phyloP scores from a whole-genome alignment of 2,797 vertebrate species.

The Smutsia temminckii region DNA sequence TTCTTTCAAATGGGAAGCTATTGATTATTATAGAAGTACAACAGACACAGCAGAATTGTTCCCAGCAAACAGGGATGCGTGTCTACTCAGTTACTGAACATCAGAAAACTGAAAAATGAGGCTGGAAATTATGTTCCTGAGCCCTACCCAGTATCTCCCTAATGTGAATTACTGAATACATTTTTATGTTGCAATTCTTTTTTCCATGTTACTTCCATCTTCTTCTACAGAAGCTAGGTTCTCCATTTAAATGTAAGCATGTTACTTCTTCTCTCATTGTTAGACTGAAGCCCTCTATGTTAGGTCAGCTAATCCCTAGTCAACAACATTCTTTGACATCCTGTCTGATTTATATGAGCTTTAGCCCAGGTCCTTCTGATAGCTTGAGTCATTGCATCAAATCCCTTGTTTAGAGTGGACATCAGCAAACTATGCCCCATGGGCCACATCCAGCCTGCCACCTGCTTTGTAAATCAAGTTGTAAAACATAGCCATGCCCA shows the following conservation, averaged over 20 bases:
- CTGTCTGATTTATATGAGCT: constrained; percentile 32
- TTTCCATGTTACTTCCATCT: constrained; percentile 3
- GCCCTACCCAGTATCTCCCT: background rate
- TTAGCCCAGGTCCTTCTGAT: constrained; percentile 24
- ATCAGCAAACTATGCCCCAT: background rate
- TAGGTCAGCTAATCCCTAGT: constrained; percentile 17
- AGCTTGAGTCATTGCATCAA: constrained; percentile 23
- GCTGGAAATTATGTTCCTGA: background rate
- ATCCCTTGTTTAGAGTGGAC: background rate
- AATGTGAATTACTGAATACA: background rate
- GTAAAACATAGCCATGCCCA: background rate
- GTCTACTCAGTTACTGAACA: background rate
- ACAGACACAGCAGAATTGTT: background rate
- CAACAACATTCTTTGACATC: background rate
- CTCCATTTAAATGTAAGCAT: background rate
- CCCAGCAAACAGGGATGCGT: background rate
- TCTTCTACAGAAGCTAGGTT: background rate
- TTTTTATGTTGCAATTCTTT: background rate
- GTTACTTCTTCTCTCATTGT: constrained; percentile 2
- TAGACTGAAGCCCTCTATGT: background rate
- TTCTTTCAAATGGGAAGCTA: background rate
- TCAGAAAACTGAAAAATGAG: background rate
- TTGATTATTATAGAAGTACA: background rate
- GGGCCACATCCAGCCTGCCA: background rate
- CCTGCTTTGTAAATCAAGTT: constrained; percentile 43